Base-by-base conservation (phyloP, 2,113 vertebrate species). In the Pachycephala philippinensis region DNA sequence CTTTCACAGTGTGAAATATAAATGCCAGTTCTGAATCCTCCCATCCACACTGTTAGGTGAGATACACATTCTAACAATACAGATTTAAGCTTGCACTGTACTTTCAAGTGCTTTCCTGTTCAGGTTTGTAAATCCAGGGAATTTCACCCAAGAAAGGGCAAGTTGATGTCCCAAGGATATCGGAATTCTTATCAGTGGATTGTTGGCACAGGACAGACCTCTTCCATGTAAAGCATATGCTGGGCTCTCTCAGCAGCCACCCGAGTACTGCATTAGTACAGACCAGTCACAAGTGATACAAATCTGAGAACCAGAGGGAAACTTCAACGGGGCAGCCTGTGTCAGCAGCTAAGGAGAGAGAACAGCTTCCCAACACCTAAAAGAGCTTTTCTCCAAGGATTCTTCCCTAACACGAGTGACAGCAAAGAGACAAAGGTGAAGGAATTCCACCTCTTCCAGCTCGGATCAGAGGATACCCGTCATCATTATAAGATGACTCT, bases 231-330 rank as follows among this genome's bases (percentile, higher is more conserved):
- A 39, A 63, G 23, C 44, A 37, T 2, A 28, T 14, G 28, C 63
- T 69, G 31, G 42, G 53, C 35, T 53, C 20, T 50, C 23, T 49
- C 57, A 45, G 42, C 9, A 63, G 44, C 28, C 5, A 1, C 22
- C 31, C 0, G 0, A 57, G 28, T n/a, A 10, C 37, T 45, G 60
- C 44, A n/a, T n/a, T n/a, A 2, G 68, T n/a, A 64, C 20, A 70
- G 33, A 49, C 8, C 40, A 7, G 6, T 42, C 45, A 61, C 12
- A 40, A 45, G 39, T 3, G 37, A 54, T 11, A 61, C 7, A 56
- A 49, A 90, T 52, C 45, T 35, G 50, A 84, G 30, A 91, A 66
- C 10, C 24, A 54, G 17, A 33, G 15, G 10, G 17, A 37, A 84
- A 80, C 47, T 30, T 84, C 66, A 54, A 2, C 3, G 3, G 7